phyloP scores from a whole-genome alignment of 2,113 vertebrate genomes.

The Spea multiplicata region DNA sequence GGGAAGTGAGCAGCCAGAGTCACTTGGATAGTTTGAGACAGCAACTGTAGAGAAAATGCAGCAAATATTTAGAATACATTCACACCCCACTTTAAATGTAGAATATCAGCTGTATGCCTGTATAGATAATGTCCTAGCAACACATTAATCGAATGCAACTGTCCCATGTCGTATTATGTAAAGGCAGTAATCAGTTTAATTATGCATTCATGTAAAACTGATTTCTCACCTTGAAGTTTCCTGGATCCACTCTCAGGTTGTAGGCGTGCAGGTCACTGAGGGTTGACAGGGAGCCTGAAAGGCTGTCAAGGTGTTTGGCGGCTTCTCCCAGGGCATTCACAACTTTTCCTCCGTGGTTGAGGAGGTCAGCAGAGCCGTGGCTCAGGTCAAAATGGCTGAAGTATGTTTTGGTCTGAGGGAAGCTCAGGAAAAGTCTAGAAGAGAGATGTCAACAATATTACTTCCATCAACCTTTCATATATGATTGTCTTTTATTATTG shows the following conservation, averaged over 20 bases:
- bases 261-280: conserved; percentile 82
- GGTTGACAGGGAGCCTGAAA: conserved; percentile 49
- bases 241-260: conserved; percentile 78
- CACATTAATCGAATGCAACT: too few relatives aligned
- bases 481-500: too few relatives aligned
- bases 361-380: conserved; percentile 57
- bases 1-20: conserved; percentile 74
- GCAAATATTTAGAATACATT: background rate
- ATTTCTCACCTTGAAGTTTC: conserved; percentile 78
- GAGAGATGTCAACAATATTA: too few relatives aligned
- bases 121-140: too few relatives aligned
- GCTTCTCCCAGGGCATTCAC: conserved; percentile 59
- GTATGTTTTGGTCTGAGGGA: conserved; percentile 84
- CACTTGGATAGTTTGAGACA: conserved; percentile 55
- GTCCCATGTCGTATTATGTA: too few relatives aligned
- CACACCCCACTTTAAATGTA: too few relatives aligned
- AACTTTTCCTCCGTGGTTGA: conserved; percentile 69
- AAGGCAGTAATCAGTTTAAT: too few relatives aligned
- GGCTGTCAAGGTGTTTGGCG: conserved; percentile 65
- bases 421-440: conserved; percentile 64
- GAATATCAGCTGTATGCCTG: too few relatives aligned
- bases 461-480: too few relatives aligned
- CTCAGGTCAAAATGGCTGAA: conserved; percentile 79
- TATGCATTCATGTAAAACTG: background rate
- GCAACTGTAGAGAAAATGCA: conserved; percentile 1